Evolutionary conservation across 2,888 invertebrate genomes (phyloP).

Genomic region (Agrochola lota): DNA sequence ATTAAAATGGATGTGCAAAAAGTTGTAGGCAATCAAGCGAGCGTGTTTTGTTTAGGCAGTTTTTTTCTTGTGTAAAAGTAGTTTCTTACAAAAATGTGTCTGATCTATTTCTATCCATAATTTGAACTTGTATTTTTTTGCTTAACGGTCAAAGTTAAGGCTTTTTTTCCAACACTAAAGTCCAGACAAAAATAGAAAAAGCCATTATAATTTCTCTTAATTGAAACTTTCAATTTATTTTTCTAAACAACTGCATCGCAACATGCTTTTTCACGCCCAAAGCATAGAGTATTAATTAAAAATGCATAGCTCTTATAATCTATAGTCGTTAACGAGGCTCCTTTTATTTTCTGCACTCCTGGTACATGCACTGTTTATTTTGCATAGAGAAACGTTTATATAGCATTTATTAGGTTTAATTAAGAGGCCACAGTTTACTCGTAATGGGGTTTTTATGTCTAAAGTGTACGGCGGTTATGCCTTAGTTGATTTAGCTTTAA

Average conservation of each 20-base stretch:
- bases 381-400: slow-evolving; percentile 60
- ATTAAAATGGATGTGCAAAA: slow-evolving; percentile 61
- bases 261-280: slow-evolving; percentile 61
- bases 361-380: slow-evolving; percentile 62
- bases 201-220: slow-evolving; percentile 16
- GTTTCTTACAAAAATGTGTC: background rate
- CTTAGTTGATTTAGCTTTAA: slow-evolving; percentile 12
- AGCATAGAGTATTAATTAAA: slow-evolving; percentile 65
- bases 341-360: slow-evolving; percentile 68
- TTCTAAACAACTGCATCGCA: slow-evolving; percentile 31
- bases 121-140: background rate
- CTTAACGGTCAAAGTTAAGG: background rate
- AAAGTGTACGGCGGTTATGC: slow-evolving; percentile 20
- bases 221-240: slow-evolving; percentile 51
- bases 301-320: slow-evolving; percentile 69
- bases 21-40: slow-evolving; percentile 37
- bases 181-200: slow-evolving; percentile 23
- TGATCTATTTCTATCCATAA: background rate
- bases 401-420: slow-evolving; percentile 61
- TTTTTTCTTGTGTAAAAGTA: slow-evolving; percentile 9
- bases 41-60: slow-evolving; percentile 7
- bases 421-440: slow-evolving; percentile 46
- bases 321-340: slow-evolving; percentile 62
- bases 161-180: background rate
- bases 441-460: slow-evolving; percentile 57